A percentile compares a stretch with the other conserved stretches of the same genome.
Evolutionary conservation across 2,797 vertebrate species (phyloP).

Genomic region (Strix occidentalis): DNA sequence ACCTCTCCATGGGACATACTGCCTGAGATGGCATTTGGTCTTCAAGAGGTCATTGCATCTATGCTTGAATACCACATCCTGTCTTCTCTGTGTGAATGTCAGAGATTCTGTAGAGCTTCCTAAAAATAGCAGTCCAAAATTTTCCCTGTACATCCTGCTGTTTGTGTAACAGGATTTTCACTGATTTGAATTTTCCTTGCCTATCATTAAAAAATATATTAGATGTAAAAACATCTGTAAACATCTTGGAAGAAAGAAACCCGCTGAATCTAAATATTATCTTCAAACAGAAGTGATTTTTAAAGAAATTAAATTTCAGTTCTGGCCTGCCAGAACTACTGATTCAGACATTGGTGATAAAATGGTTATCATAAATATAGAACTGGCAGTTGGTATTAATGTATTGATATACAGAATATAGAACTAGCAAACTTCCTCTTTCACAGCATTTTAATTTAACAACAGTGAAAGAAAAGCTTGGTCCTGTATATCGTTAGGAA

Average conservation of each 20-base stretch:
- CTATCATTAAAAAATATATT: not conserved
- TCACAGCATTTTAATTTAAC: not conserved
- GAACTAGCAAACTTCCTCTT: not conserved
- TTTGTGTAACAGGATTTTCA: slow-evolving; percentile 1
- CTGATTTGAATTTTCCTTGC: not conserved
- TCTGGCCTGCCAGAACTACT: not conserved
- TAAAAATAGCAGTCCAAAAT: slow-evolving; percentile 20
- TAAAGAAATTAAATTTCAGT: not conserved
- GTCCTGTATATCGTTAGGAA: fast-evolving
- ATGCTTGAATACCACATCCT: slow-evolving; percentile 23
- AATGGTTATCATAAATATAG: not conserved
- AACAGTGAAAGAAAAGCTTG: not conserved
- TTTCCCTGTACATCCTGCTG: not conserved
- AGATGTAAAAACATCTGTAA: not conserved
- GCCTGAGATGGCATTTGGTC: not conserved
- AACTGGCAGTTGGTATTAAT: not conserved
- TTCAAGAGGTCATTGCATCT: slow-evolving; percentile 2
- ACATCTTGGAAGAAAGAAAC: not conserved
- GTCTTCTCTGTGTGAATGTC: not conserved
- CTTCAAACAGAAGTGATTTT: not conserved
- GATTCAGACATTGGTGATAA: not conserved
- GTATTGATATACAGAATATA: not conserved
- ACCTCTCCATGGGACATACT: not conserved
- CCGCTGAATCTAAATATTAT: not conserved
- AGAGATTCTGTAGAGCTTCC: not conserved